phyloP scores from a whole-genome alignment of 2,113 vertebrate genomes.

The Saccopteryx bilineata region DNA sequence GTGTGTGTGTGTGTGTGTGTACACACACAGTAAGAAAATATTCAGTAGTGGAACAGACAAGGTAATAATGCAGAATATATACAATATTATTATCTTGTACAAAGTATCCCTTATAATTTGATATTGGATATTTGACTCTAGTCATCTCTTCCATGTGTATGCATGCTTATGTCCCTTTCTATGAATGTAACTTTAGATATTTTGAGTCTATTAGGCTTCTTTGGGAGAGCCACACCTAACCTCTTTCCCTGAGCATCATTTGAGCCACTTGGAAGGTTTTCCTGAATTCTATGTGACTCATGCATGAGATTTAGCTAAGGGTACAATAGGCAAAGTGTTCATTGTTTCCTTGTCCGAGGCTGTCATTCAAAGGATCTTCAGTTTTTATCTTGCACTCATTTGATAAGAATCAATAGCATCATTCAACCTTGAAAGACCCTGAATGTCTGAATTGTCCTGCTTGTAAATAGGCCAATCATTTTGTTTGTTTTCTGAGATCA shows the following conservation, averaged over 20 bases:
- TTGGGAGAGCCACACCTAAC: not conserved
- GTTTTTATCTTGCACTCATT: not conserved
- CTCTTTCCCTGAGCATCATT: not conserved
- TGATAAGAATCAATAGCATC: not conserved
- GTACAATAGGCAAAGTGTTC: not conserved
- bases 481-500: not conserved
- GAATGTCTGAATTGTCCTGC: not conserved
- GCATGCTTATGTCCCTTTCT: not conserved
- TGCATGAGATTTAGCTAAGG: not conserved
- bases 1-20: no score
- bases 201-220: not conserved
- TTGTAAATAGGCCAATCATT: not conserved
- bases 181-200: not conserved
- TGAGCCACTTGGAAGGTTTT: not conserved
- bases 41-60: not conserved
- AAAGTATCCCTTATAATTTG: not conserved
- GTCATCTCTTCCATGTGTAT: not conserved
- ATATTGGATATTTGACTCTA: not conserved
- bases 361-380: not conserved
- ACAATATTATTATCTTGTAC: not conserved
- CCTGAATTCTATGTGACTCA: no score
- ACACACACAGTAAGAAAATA: not conserved
- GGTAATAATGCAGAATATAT: not conserved
- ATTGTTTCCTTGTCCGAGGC: not conserved
- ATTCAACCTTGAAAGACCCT: not conserved